Evolutionary conservation across 2,797 vertebrate genomes (phyloP).

Genomic region (Melanotaenia nigrans): DNA sequence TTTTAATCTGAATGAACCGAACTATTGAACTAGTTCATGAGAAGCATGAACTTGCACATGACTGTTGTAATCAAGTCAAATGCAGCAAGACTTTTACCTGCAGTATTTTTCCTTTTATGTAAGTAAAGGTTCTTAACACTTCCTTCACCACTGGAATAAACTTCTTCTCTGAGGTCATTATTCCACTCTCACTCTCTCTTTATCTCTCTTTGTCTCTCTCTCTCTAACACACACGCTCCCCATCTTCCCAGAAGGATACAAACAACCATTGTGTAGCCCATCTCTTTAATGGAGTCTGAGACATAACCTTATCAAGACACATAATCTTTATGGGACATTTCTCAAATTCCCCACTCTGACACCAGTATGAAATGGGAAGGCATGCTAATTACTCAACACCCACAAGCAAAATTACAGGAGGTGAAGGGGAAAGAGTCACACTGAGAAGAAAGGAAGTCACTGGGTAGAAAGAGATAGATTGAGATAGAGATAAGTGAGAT

Average conservation of each 20-base stretch:
- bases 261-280: conserved; percentile 76
- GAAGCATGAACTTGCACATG: no score
- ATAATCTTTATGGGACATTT: conserved; percentile 83
- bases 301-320: conserved; percentile 81
- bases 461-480: conserved; percentile 52
- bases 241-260: conserved; percentile 61
- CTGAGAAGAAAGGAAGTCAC: conserved; percentile 62
- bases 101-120: neutral
- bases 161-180: conserved; percentile 22
- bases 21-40: no score
- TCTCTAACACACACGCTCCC: conserved; percentile 9
- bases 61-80: neutral
- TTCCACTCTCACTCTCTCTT: conserved; percentile 8
- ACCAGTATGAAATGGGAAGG: conserved; percentile 75
- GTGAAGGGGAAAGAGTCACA: conserved; percentile 68
- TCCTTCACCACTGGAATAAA: conserved; percentile 10
- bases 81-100: neutral
- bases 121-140: conserved; percentile 1
- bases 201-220: conserved; percentile 16
- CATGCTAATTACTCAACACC: conserved; percentile 76
- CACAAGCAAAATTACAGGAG: conserved; percentile 75
- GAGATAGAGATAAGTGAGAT: conserved; percentile 56
- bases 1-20: no score
- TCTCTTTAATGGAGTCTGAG: conserved; percentile 73
- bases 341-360: conserved; percentile 79